Evolutionary conservation across 2,888 invertebrate genomes (phyloP).

Genomic region (Adelphocoris suturalis): DNA sequence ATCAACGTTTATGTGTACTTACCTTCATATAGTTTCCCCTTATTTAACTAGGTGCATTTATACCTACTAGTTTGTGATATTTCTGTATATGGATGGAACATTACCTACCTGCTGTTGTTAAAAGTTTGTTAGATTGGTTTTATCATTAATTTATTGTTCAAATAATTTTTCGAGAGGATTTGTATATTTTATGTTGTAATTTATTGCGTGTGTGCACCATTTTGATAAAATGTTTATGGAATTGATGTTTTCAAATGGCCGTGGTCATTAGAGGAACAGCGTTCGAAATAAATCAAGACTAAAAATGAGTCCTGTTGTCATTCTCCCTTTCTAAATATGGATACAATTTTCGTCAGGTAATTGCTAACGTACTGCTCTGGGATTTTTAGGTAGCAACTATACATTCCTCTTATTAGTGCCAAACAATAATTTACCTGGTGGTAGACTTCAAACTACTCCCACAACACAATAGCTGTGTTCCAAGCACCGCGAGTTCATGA

Average conservation of each 20-base stretch:
- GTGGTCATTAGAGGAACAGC: background rate
- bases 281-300: constrained; percentile 26
- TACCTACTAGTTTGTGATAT: constrained; percentile 8
- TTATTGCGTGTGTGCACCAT: constrained; percentile 25
- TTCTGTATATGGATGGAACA: constrained; percentile 39
- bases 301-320: background rate
- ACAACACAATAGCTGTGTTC: no score
- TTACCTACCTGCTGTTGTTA: constrained; percentile 1
- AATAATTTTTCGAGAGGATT: background rate
- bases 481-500: no score
- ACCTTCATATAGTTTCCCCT: background rate
- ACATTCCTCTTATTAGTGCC: no score
- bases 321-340: background rate
- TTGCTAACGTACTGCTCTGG: no score
- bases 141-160: constrained; percentile 22
- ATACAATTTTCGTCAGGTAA: no score
- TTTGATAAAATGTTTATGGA: background rate
- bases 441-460: no score
- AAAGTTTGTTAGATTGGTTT: constrained; percentile 32
- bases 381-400: no score
- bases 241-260: background rate
- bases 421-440: no score
- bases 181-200: constrained; percentile 32
- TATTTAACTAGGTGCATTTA: background rate
- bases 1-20: background rate